Base-by-base conservation (phyloP, 1,140 invertebrate genomes). In the Camponotus floridanus region DNA sequence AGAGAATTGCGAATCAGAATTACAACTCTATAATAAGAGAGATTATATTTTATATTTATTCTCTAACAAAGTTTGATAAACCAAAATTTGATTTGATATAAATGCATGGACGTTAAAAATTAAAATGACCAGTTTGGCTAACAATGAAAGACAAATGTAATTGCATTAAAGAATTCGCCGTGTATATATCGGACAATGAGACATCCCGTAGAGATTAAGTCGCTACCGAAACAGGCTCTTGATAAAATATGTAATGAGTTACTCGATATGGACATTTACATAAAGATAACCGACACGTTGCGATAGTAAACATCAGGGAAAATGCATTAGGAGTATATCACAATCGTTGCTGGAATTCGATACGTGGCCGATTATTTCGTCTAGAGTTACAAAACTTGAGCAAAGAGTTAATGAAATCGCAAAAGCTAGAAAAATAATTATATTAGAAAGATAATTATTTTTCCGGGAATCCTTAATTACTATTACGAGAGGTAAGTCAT, bases 201-300 rank as follows among this genome's bases (percentile, higher is more conserved):
- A 42, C 21, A 76, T 13, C 36, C 57, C 9, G 13, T 76, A 45
- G 57, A 76, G 55, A 39, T 61, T 36, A 1, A 21, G 8, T 62
- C 21, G 57, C 57, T 62, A 61, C 31, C 26, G 48, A 76, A 39
- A 62, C 36, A 13, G 36, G 39, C 18, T 36, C 26, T 31, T 78
- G 59, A 78, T 78, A 48, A 42, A 57, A 68, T 48, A 57, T 33
- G 51, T 55, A 65, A 65, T 65, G 11, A 67, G n/a, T 57, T 80
- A 57, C 48, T 42, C 21, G 78, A 81, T 71, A 45, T 39, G 36
- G 18, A 81, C n/a, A 59, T 21, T 70, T 45, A 39, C 26, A 59
- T 39, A n/a, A 48, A 64, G 48, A 31, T 67, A 71, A 9, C 51
- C 15, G 36, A 81, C 11, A 36, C 13, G 18, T 42, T 45, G 15